Evolutionary conservation across 1,140 invertebrate species (phyloP).

Genomic region (Lordiphosa mommai): DNA sequence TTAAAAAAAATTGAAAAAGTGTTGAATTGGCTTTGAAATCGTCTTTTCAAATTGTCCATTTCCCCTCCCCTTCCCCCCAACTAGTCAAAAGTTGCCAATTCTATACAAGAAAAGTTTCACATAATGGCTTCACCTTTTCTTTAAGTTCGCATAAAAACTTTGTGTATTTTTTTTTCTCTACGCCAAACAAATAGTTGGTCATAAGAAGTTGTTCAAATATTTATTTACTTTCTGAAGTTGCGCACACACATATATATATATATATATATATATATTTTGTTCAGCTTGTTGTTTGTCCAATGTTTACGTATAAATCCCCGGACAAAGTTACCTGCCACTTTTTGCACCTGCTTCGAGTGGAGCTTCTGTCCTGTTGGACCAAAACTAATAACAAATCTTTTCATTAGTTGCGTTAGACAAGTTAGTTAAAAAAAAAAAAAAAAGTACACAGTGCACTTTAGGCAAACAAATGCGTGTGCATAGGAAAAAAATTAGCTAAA

Average conservation of each 20-base stretch:
- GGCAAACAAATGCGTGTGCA: slow-evolving; percentile 58
- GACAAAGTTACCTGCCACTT: slow-evolving; percentile 48
- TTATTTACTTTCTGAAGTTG: slow-evolving; percentile 75
- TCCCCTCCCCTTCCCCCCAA: too few species aligned
- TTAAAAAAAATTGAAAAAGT: slow-evolving; percentile 4
- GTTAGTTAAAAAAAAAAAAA: slow-evolving; percentile 57
- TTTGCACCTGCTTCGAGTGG: slow-evolving; percentile 41
- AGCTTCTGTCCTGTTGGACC: slow-evolving; percentile 12
- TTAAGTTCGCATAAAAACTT: slow-evolving; percentile 8
- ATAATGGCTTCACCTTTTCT: slow-evolving; percentile 41
- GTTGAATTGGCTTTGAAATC: slow-evolving; percentile 70
- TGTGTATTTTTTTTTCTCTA: slow-evolving; percentile 18
- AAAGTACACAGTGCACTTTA: slow-evolving; percentile 47
- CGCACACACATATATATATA: slow-evolving; percentile 39
- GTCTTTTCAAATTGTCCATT: slow-evolving; percentile 35
- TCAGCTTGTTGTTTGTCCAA: slow-evolving; percentile 20
- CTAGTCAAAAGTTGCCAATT: slow-evolving; percentile 30
- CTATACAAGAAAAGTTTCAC: slow-evolving; percentile 46
- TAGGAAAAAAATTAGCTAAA: slow-evolving; percentile 43
- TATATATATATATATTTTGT: slow-evolving; percentile 7
- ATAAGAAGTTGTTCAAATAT: slow-evolving; percentile 77
- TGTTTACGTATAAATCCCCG: slow-evolving; percentile 50
- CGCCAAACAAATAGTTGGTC: slow-evolving; percentile 63
- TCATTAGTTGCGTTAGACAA: slow-evolving; percentile 76
- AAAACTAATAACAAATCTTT: slow-evolving; percentile 76